Base-by-base conservation (phyloP, 2,888 invertebrate species). In the Drosophila niveifrons region DNA sequence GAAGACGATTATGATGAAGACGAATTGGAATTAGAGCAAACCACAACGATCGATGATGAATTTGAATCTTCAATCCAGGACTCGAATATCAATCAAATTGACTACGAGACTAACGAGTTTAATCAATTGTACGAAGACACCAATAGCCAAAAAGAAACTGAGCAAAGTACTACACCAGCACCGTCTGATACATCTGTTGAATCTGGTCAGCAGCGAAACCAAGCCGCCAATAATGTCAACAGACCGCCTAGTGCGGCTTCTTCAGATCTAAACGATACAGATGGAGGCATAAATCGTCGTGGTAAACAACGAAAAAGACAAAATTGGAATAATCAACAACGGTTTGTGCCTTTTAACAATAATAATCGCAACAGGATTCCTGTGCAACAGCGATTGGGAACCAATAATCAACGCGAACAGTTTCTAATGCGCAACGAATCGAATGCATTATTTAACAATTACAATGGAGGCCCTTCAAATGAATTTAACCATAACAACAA, bases 201-300 rank as follows among this genome's bases (percentile, higher is more conserved):
- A 0, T 85, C 89, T 0, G 69, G 64, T 0, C 83, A 82, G 17
- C 76, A 79, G 75, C 87, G 87, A 8, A 73, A 78, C 62, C 63
- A 79, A 2, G 73, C 82, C 0, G 88, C 82, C 0, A 88, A 80
- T 53, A 87, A 87, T 56, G 47, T 75, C 2, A 78, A 77, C 9
- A 75, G 87, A 2, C 84, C 90, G 8, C 65, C 61, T 3, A 88
- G 82, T 1, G 77, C 87, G 13, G 77, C 90, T 2, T 87, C 90
- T 0, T 50, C 90, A 31, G 63, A 83, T 3, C 84, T 83, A 0
- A 47, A 1, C 0, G 15, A 55, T 7, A 31, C 31, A 31, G 9
- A 8, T 31, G 31, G 31, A 10, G 1, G 31, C 6, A 11, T n/a
- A 36, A 36, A 11, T n/a, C 36, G n/a, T 10, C 36, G 36, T 36